Evolutionary conservation across 2,113 vertebrate genomes (phyloP), one percentile per base, ranked within the genome.

Genomic region (Bubo blakistoni): DNA sequence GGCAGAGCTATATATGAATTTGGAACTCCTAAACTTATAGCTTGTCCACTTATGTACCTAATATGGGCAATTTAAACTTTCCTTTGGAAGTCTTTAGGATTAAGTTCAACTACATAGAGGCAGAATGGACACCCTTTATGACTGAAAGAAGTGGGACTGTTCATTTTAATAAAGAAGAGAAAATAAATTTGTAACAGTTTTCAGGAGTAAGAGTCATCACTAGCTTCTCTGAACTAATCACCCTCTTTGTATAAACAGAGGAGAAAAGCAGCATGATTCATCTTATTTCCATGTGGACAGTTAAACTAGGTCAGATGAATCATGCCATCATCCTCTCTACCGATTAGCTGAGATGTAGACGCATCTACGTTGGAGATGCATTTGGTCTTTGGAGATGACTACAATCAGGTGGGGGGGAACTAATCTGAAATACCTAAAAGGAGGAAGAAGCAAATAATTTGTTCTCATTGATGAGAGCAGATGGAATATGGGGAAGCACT

Each of bases 251-350:
- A 79, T 85, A 87, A 91, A 78, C 20, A 86, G 44, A 79, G 25
- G 52, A 77, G 86, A 79, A 89, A 62, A 84, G 65, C 44, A 82
- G 38, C 0, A 0, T 95, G 74, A 90, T 94, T 94, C 70, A 79
- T 90, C 40, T 52, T 80, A 57, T 52, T 92, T 94, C 71, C 26
- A 77, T 67, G 81, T 90, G 94, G 94, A 96, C 78, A 82, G 49
- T 69, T 88, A 85, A 94, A 93, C n/a, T 85, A 74, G 38, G 36
- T 90, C 58, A 76, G 57, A 79, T 95, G 90, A 97, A 79, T 93
- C 81, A 95, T 80, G 19, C 20, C 74, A 67, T 58, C 32, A 72
- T 86, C 47, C 14, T 86, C 29, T 81, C 11, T 57, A 16, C 29
- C 85, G 49, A 34, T 91, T 72, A 88, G 46, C 16, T 85, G 27